Percentiles rank a stretch among this genome's conserved stretches.
These are phyloP conservation scores for Macropis europaea DNA, from an alignment of 2,888 invertebrate genomes.

Conservation along the genomic window DNA sequence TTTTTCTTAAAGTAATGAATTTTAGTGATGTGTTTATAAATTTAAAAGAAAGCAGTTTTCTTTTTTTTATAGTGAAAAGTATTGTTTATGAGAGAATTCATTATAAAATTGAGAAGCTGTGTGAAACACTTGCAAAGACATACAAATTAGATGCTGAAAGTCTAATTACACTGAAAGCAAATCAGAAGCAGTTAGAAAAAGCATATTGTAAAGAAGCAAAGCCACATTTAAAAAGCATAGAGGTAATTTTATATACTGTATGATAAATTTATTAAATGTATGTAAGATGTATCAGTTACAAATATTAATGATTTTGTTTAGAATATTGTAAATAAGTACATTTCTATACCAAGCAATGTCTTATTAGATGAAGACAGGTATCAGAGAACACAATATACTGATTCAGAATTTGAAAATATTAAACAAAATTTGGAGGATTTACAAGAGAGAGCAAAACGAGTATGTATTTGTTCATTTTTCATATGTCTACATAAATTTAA, in stretches of 20 bases:
- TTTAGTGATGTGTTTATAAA: background rate
- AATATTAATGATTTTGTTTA: constrained; percentile 35
- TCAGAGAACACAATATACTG: constrained; percentile 63
- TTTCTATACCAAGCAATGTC: constrained; percentile 65
- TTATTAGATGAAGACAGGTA: constrained; percentile 65
- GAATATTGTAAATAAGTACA: constrained; percentile 58
- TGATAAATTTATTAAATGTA: background rate
- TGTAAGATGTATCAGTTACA: background rate
- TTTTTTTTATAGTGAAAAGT: constrained; percentile 62
- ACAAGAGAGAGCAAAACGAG: constrained; percentile 59
- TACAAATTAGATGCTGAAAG: constrained; percentile 55
- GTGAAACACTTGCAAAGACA: constrained; percentile 57
- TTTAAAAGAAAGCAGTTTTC: too few species aligned
- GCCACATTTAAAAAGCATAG: constrained; percentile 60
- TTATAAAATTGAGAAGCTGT: constrained; percentile 57
- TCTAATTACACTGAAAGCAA: constrained; percentile 42
- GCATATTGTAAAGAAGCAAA: constrained; percentile 55
- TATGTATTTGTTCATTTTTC: constrained; percentile 31
- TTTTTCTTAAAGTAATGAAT: background rate
- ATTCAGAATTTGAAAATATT: constrained; percentile 56
- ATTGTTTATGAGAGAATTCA: constrained; percentile 63
- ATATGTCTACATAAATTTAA: background rate
- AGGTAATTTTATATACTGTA: constrained; percentile 62
- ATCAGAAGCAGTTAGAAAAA: constrained; percentile 56
- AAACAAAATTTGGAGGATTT: constrained; percentile 52